A percentile compares a stretch with the other conserved stretches of the same genome.
These are phyloP conservation scores for Berghia stephanieae DNA, from an alignment of 1,140 invertebrate species.

Conservation along the genomic window DNA sequence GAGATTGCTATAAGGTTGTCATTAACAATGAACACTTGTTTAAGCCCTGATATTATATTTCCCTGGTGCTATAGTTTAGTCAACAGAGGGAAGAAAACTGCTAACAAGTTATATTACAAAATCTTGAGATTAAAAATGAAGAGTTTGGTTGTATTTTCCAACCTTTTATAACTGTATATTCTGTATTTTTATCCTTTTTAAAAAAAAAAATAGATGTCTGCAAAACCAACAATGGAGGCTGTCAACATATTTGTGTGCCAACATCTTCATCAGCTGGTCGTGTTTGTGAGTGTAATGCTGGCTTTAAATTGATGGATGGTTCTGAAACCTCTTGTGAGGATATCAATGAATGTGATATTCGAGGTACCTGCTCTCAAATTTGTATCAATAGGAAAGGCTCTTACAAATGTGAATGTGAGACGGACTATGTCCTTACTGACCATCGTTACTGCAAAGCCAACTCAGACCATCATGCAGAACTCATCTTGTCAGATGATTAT, in stretches of 20 bases:
- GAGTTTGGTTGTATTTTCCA: too few relatives aligned
- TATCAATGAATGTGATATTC: slow-evolving; percentile 88
- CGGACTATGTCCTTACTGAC: slow-evolving; percentile 87
- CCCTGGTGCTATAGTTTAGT: too few relatives aligned
- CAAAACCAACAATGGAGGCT: slow-evolving; percentile 41
- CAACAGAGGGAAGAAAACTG: too few relatives aligned
- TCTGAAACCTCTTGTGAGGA: slow-evolving; percentile 71
- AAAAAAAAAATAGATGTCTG: slow-evolving; percentile 38
- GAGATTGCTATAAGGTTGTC: too few relatives aligned
- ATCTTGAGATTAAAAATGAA: too few relatives aligned
- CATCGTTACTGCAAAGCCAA: slow-evolving; percentile 80
- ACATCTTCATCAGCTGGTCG: slow-evolving; percentile 8
- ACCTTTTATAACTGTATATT: too few relatives aligned
- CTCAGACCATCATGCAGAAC: slow-evolving; percentile 44
- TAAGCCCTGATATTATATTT: too few relatives aligned
- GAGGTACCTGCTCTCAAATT: slow-evolving; percentile 88
- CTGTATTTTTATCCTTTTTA: too few relatives aligned
- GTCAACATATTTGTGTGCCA: slow-evolving; percentile 44
- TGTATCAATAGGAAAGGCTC: slow-evolving; percentile 90
- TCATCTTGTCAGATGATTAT: slow-evolving; percentile 58
- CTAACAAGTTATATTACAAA: too few relatives aligned
- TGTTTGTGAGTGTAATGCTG: slow-evolving; percentile 48
- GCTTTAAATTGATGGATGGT: slow-evolving; percentile 39
- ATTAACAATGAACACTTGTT: too few relatives aligned
- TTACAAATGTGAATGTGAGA: slow-evolving; percentile 90